Evolutionary conservation across 1,140 invertebrate genomes (phyloP).

Genomic region (Bathynomus jamesi): DNA sequence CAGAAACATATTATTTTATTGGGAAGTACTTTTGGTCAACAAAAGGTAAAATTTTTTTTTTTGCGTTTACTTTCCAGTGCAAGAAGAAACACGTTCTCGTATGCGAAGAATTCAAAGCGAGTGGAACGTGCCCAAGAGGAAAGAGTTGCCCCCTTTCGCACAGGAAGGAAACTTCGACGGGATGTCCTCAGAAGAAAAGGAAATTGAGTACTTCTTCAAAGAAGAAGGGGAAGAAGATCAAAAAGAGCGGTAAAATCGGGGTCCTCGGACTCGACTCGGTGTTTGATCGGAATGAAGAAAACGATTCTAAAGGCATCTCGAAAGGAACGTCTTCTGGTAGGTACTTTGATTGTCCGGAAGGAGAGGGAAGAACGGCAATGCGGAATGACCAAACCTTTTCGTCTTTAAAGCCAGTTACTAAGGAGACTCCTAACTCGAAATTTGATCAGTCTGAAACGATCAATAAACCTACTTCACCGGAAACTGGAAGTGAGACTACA

Average conservation of each 20-base stretch:
- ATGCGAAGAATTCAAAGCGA: constrained; percentile 24
- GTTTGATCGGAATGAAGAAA: neutral
- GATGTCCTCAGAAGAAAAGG: no score
- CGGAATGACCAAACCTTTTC: no score
- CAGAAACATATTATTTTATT: no score
- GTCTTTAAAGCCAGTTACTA: no score
- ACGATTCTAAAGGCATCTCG: neutral
- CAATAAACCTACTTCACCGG: no score
- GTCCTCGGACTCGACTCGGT: neutral
- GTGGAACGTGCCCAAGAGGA: constrained; percentile 27
- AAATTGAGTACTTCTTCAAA: neutral
- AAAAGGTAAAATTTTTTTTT: no score
- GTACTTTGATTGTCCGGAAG: neutral
- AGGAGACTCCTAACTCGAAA: no score
- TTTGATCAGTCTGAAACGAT: no score
- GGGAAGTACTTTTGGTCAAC: no score
- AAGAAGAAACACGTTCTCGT: constrained; percentile 27
- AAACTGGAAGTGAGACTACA: no score
- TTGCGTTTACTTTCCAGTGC: constrained; percentile 21
- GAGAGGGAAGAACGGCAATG: neutral
- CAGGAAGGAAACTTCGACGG: neutral
- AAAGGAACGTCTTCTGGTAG: neutral
- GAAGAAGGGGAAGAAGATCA: neutral
- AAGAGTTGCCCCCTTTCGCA: constrained; percentile 21
- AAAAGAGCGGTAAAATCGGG: neutral